Conservation (phyloP, 2,113 vertebrate genomes). For the Colinus virginianus region DNA sequence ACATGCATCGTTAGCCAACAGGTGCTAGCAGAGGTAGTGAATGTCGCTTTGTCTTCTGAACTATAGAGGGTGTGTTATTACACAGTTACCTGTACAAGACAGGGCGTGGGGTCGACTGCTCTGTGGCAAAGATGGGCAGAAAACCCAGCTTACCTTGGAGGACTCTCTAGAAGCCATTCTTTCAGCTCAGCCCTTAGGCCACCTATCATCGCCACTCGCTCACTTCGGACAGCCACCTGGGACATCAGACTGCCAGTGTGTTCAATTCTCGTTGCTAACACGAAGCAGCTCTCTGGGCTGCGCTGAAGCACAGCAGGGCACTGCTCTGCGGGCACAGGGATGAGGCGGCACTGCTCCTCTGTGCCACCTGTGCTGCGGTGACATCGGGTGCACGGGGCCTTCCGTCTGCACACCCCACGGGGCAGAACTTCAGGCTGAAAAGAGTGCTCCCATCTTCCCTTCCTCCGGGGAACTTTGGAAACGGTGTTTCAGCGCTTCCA, state of each 20-base stretch:
- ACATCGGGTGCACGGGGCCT: rapidly evolving
- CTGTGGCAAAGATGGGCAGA: rapidly evolving
- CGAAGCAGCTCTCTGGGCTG: rapidly evolving
- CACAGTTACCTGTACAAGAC: neutral
- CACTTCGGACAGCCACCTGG: too few relatives aligned
- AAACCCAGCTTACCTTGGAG: neutral
- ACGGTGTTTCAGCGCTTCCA: rapidly evolving
- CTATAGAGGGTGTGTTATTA: neutral
- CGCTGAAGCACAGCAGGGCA: neutral
- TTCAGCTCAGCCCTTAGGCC: neutral
- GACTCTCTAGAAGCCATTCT: neutral
- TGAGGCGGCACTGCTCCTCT: rapidly evolving
- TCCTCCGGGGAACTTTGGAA: neutral
- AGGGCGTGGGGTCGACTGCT: rapidly evolving
- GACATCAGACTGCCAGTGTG: rapidly evolving
- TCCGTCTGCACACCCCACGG: too few relatives aligned
- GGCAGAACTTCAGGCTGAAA: rapidly evolving
- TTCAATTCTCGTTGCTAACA: neutral
- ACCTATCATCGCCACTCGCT: neutral
- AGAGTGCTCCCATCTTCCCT: neutral
- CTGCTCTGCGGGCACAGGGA: rapidly evolving
- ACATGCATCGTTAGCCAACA: too few relatives aligned
- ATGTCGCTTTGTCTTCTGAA: neutral
- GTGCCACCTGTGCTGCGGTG: too few relatives aligned
- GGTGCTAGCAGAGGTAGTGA: neutral